Evolutionary conservation across 1,140 invertebrate species (phyloP), one percentile per base, ranked within the genome.

Genomic region (Leptopilina boulardi): DNA sequence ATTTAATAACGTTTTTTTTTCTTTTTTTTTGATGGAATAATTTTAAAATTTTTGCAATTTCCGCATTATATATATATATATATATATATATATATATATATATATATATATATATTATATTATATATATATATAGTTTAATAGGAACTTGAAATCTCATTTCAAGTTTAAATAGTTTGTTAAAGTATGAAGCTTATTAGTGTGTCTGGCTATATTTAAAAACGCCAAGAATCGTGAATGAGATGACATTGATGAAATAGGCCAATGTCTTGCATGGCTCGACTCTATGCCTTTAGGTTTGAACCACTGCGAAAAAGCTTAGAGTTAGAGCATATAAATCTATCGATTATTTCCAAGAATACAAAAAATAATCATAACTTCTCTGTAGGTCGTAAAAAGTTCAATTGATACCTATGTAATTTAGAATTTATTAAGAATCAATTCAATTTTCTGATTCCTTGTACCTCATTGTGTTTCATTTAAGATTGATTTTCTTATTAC

Each of bases 231-330:
- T n/a, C 23, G 59, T 66, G 59, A 66, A 66, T 66, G 59, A 66
- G 59, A 66, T 66, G 59, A 66, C 59, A 66, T 66, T 66, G 59
- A 66, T 30, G 59, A 66, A 66, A 66, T 66, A 30, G 59, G 59
- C 26, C 59, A 66, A 66, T 66, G 59, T 66, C 59, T 66, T 30
- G 23, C 59, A 66, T 66, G 59, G 23, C 59, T 66, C 59, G 23
- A 66, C 59, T 15, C n/a, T n/a, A n/a, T n/a, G 26, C 59, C 59
- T 66, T 66, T 30, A 38, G 26, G 8, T 66, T 66, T 11, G n/a
- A n/a, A n/a, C 26, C 3, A 6, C 5, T 34, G 26, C 3, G 30
- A 66, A 38, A 38, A 38, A 38, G 34, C 34, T 38, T 6, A 66
- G 59, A 11, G 26, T 66, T 13, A 30, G 34, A 30, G 9, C 5